Conservation (phyloP, 2,113 vertebrate genomes). For the Chloebia gouldiae region DNA sequence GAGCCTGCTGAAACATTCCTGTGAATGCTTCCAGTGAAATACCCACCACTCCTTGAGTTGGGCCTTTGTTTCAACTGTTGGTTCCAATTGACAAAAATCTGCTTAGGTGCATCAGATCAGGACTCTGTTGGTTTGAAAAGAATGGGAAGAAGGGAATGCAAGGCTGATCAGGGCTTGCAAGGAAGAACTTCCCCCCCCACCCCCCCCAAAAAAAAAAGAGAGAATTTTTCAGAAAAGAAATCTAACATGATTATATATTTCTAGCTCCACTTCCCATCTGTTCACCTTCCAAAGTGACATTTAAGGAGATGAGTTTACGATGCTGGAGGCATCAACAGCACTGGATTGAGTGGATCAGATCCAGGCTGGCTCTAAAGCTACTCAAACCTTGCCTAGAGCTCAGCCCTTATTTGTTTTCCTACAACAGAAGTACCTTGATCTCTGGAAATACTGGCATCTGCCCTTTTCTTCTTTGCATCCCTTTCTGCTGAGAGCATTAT, state of each 20-base stretch:
- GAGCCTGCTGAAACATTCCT: background rate
- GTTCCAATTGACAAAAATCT: background rate
- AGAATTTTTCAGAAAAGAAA: background rate
- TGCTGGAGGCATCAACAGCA: slow-evolving; percentile 45
- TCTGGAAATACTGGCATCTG: slow-evolving; percentile 24
- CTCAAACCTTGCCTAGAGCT: slow-evolving; percentile 40
- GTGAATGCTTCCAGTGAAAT: background rate
- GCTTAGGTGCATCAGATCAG: background rate
- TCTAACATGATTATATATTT: background rate
- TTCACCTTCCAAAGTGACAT: slow-evolving; percentile 29
- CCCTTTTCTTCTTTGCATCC: slow-evolving; percentile 4
- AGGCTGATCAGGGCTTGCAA: background rate
- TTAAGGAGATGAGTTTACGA: background rate
- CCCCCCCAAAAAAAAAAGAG: too few species aligned
- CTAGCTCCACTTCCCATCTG: slow-evolving; percentile 39
- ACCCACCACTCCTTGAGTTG: accelerated
- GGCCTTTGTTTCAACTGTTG: background rate
- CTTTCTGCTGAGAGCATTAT: background rate
- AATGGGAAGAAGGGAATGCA: background rate
- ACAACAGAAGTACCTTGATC: background rate
- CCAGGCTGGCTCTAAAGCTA: slow-evolving; percentile 38
- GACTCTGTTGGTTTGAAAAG: background rate
- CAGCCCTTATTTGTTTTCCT: slow-evolving; percentile 40
- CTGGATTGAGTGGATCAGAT: slow-evolving; percentile 53
- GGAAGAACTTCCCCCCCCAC: too few species aligned